Base-by-base conservation (phyloP, 1,140 invertebrate species). In the Drosophila micromelanica region DNA sequence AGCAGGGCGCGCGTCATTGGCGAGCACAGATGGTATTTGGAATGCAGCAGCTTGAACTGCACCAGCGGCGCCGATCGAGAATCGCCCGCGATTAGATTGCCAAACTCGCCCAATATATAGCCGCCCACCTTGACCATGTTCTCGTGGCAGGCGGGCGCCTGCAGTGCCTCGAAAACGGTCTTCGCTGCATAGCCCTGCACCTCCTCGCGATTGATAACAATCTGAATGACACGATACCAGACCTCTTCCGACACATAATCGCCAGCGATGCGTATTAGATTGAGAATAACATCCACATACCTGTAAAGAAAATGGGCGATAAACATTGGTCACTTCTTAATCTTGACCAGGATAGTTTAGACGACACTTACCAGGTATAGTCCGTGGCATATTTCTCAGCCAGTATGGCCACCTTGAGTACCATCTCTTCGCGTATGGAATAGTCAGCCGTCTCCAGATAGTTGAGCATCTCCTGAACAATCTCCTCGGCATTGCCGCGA, bases 111-210 rank as follows among this genome's bases (percentile, higher is more conserved):
- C 43, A 99, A 94, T 84, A 99, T 99, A 85, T 99, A 99, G 27
- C 98, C 99, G 56, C 99, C 99, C 46, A 99, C 99, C 95, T 99
- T 99, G 0, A 99, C 99, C 99, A 99, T 99, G 92, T 99, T 99
- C 94, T 99, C 99, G 93, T 99, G 99, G 92, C 99, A 99, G 51
- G 99, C 98, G 27, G 98, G 98, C 45, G 98, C 98, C 94, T 99
- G 98, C 49, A 99, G 93, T 71, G 98, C 97, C 95, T 99, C 99
- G 94, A 99, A 99, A 5, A 99, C 98, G 37, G 99, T 99, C 94
- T 99, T 99, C 6, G 99, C 98, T 48, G 99, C 98, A 93, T 99
- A 99, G 15, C 98, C 99, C 93, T 98, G 98, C 1, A 99, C 98
- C 93, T 99, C 99, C 92, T 99, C 98, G 84, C 99, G 94, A 92